These are phyloP conservation scores for Hypocryptadius cinnamomeus DNA, from an alignment of 2,113 vertebrate species.

Conservation along the genomic window DNA sequence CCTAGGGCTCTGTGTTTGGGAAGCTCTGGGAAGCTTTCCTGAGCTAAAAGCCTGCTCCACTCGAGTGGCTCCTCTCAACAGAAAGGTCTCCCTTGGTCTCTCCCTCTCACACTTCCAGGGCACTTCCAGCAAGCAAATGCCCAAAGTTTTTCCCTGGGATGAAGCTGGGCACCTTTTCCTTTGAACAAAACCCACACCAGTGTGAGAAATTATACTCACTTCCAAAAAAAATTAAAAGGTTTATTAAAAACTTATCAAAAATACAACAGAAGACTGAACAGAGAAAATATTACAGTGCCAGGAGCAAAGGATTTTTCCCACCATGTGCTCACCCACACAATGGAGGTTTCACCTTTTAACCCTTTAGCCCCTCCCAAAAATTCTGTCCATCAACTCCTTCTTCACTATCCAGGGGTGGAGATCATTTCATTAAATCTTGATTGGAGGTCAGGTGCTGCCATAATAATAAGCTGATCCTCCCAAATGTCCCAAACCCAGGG, in stretches of 20 bases:
- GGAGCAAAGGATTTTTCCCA: background rate
- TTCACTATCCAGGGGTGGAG: rapidly evolving
- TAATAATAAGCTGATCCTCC: background rate
- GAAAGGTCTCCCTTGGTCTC: background rate
- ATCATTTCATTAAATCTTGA: background rate
- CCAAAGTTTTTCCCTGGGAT: background rate
- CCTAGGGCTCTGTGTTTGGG: background rate
- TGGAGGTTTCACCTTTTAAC: background rate
- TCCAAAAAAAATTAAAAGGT: background rate
- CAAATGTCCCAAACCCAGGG: background rate
- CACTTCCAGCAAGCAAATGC: background rate
- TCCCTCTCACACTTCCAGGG: background rate
- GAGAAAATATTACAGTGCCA: background rate
- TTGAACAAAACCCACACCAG: background rate
- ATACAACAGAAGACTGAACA: background rate
- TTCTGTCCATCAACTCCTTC: background rate
- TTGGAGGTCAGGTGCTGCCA: background rate
- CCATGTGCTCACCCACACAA: background rate
- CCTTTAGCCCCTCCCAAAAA: background rate
- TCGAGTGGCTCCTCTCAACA: background rate
- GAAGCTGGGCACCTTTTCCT: background rate
- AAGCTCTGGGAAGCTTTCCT: background rate
- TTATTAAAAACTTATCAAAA: background rate
- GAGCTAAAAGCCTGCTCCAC: background rate
- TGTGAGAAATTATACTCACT: background rate